These are phyloP conservation scores for Enteromius treurensis DNA, from an alignment of 2,797 vertebrate genomes.

Conservation along the genomic window DNA sequence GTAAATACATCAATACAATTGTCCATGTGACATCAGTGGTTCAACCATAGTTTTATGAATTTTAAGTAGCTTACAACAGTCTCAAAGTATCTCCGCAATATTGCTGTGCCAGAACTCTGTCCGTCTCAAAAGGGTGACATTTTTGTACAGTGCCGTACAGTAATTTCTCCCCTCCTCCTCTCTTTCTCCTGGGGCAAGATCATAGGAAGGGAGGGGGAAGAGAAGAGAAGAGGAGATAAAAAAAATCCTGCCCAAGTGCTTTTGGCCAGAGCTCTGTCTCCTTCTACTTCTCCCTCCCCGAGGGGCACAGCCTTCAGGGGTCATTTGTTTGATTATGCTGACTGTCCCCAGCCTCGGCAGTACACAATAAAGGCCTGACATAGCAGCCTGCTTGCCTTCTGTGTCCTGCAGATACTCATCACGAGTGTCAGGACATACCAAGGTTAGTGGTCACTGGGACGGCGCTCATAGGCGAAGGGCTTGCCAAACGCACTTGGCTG, in stretches of 20 bases:
- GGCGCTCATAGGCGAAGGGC: constrained; percentile 84
- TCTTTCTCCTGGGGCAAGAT: constrained; percentile 75
- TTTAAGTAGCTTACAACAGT: neutral
- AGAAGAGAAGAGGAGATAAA: constrained; percentile 71
- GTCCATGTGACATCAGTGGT: neutral
- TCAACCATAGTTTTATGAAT: neutral
- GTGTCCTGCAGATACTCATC: constrained; percentile 98
- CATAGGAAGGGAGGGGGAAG: constrained; percentile 66
- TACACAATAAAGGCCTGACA: constrained; percentile 97
- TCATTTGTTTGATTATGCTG: constrained; percentile 93
- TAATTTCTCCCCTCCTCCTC: constrained; percentile 58
- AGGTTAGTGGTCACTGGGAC: constrained; percentile 98
- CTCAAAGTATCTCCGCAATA: neutral
- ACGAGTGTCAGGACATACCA: constrained; percentile 98
- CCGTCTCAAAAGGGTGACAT: constrained; percentile 50
- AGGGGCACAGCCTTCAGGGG: constrained; percentile 90
- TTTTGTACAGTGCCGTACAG: constrained; percentile 53
- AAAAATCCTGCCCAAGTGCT: constrained; percentile 67
- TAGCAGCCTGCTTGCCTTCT: constrained; percentile 91
- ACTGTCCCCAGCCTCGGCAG: constrained; percentile 89
- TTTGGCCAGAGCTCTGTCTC: constrained; percentile 65
- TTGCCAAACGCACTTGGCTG: constrained; percentile 91
- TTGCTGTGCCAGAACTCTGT: constrained; percentile 26
- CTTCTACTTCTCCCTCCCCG: constrained; percentile 56
- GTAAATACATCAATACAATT: neutral